Evolutionary conservation across 2,888 invertebrate genomes (phyloP).

Genomic region (Panzeria rudis): DNA sequence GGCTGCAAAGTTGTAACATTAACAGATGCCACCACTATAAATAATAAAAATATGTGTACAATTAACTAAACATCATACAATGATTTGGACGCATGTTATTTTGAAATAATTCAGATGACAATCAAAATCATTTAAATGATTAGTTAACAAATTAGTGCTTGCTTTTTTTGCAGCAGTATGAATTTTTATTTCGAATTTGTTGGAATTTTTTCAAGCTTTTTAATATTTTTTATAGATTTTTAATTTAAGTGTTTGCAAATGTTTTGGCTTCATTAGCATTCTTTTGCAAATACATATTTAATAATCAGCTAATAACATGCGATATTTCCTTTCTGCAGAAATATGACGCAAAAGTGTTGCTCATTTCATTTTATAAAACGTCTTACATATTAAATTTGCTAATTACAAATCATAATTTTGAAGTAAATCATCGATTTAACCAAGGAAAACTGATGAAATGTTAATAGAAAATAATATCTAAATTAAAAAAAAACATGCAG

Average conservation of each 20-base stretch:
- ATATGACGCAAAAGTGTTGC: slow-evolving; percentile 2
- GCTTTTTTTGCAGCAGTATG: background rate
- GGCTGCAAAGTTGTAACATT: slow-evolving; percentile 50
- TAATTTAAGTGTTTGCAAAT: background rate
- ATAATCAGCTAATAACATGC: slow-evolving; percentile 28
- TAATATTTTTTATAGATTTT: slow-evolving; percentile 2
- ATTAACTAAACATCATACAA: slow-evolving; percentile 41
- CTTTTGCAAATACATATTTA: slow-evolving; percentile 14
- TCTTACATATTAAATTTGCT: slow-evolving; percentile 2
- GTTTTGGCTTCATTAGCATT: slow-evolving; percentile 46
- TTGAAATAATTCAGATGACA: slow-evolving; percentile 70
- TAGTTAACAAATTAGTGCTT: slow-evolving; percentile 66
- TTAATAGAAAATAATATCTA: background rate
- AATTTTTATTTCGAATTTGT: slow-evolving; percentile 24
- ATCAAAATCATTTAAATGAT: slow-evolving; percentile 68
- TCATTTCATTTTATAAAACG: slow-evolving; percentile 1
- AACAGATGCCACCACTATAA: slow-evolving; percentile 56
- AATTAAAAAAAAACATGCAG: slow-evolving; percentile 4
- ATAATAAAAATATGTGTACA: slow-evolving; percentile 40
- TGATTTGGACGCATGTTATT: slow-evolving; percentile 64
- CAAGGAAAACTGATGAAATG: slow-evolving; percentile 31
- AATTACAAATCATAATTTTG: slow-evolving; percentile 34
- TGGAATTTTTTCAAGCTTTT: background rate
- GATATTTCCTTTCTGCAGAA: slow-evolving; percentile 2
- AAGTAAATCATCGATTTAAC: slow-evolving; percentile 27